Percentiles rank a stretch among this genome's conserved stretches.
Evolutionary conservation across 2,797 vertebrate species (phyloP).

Genomic region (Anguilla anguilla): DNA sequence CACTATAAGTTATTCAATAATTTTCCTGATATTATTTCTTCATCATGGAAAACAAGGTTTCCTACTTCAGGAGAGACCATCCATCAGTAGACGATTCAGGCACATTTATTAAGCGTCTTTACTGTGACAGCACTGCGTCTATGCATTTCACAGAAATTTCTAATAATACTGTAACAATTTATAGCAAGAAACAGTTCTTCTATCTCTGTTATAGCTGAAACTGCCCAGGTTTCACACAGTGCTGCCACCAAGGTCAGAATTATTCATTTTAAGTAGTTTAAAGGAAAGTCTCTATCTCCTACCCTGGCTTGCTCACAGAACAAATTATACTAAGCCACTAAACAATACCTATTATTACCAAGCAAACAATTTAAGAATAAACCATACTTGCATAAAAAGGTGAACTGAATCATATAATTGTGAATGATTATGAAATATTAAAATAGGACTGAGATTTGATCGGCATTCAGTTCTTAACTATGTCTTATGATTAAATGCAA

Average conservation of each 20-base stretch:
- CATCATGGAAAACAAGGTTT: background rate
- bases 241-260: background rate
- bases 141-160: background rate
- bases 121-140: background rate
- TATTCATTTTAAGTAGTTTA: background rate
- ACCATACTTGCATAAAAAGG: too few relatives aligned
- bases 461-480: background rate
- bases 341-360: background rate
- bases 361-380: background rate
- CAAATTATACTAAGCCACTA: background rate
- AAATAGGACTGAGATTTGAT: background rate
- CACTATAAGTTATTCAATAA: background rate
- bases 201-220: constrained; percentile 5
- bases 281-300: background rate
- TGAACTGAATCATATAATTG: too few relatives aligned
- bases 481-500: background rate
- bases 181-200: background rate
- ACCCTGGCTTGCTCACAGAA: background rate
- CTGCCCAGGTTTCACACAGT: background rate
- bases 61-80: background rate
- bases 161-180: constrained; percentile 9
- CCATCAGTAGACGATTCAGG: background rate
- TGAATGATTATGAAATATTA: background rate
- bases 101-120: background rate
- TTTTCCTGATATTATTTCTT: background rate